Conservation (phyloP, 1,140 invertebrate genomes). For the Philaenus spumarius region DNA sequence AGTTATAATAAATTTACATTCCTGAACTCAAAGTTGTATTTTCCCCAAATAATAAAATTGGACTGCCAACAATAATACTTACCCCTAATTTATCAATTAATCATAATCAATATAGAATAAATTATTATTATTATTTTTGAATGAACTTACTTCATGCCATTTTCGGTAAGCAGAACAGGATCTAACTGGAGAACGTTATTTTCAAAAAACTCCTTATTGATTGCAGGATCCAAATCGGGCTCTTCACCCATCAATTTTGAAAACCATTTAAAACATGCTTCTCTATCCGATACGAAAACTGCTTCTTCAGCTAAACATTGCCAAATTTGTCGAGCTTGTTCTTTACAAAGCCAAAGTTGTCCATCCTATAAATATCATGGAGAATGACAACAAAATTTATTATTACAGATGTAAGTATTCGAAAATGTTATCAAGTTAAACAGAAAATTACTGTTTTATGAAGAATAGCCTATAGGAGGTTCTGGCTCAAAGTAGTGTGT, state of each 20-base stretch:
- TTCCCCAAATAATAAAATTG: too few species aligned
- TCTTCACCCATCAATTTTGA: constrained; percentile 98
- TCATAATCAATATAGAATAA: neutral
- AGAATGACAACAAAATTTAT: too few species aligned
- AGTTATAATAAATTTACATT: too few species aligned
- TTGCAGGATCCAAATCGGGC: constrained; percentile 92
- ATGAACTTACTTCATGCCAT: constrained; percentile 77
- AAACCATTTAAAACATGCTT: constrained; percentile 98
- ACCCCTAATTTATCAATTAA: neutral
- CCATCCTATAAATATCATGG: constrained; percentile 32
- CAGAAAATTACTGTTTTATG: too few species aligned
- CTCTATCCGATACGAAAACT: constrained; percentile 84
- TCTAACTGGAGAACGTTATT: constrained; percentile 90
- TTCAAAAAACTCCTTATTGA: constrained; percentile 95
- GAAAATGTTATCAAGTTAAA: too few species aligned
- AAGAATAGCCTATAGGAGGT: too few species aligned
- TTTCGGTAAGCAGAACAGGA: constrained; percentile 86
- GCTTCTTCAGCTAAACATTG: constrained; percentile 90
- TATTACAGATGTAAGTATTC: too few species aligned
- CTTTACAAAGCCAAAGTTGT: constrained; percentile 86
- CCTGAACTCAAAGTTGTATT: too few species aligned
- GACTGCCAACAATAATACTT: too few species aligned
- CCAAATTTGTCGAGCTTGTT: constrained; percentile 97
- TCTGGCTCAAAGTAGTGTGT: too few species aligned
- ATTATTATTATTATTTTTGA: constrained; percentile 3